Evolutionary conservation across 2,888 invertebrate genomes (phyloP).

Genomic region (Parasteatoda lunata): DNA sequence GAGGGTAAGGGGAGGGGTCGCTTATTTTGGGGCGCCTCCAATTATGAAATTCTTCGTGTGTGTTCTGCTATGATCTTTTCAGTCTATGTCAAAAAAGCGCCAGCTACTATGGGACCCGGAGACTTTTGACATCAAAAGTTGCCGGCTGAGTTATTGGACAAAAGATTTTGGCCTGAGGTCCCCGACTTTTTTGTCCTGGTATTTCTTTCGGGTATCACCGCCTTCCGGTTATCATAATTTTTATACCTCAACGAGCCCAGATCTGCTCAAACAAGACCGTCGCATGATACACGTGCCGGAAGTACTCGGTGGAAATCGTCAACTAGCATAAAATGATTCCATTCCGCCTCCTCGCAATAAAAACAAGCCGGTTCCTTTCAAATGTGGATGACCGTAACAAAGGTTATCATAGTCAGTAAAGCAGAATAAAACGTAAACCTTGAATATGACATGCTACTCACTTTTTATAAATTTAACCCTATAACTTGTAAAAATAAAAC

Average conservation of each 20-base stretch:
- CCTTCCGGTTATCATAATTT: not conserved
- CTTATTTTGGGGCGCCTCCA: slow-evolving; percentile 55
- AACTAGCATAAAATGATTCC: too few species aligned
- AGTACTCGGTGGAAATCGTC: not conserved
- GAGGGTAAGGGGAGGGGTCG: not conserved
- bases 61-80: slow-evolving; percentile 34
- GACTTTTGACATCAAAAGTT: slow-evolving; percentile 36
- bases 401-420: too few species aligned
- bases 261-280: not conserved
- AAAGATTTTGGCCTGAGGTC: slow-evolving; percentile 3
- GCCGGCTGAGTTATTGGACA: slow-evolving; percentile 61
- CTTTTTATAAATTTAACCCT: too few species aligned
- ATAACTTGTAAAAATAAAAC: too few species aligned
- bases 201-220: not conserved
- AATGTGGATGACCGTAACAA: too few species aligned
- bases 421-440: too few species aligned
- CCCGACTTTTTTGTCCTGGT: not conserved
- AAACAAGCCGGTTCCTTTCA: too few species aligned
- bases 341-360: too few species aligned
- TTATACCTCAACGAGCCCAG: not conserved
- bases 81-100: slow-evolving; percentile 4
- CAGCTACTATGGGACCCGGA: not conserved
- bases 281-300: not conserved
- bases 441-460: too few species aligned
- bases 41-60: slow-evolving; percentile 62